A percentile compares a stretch with the other conserved stretches of the same genome.
Evolutionary conservation across 37 sponge, comb jelly and placozoan species (phyloP).

Genomic region (Aphrocallistes beatrix): DNA sequence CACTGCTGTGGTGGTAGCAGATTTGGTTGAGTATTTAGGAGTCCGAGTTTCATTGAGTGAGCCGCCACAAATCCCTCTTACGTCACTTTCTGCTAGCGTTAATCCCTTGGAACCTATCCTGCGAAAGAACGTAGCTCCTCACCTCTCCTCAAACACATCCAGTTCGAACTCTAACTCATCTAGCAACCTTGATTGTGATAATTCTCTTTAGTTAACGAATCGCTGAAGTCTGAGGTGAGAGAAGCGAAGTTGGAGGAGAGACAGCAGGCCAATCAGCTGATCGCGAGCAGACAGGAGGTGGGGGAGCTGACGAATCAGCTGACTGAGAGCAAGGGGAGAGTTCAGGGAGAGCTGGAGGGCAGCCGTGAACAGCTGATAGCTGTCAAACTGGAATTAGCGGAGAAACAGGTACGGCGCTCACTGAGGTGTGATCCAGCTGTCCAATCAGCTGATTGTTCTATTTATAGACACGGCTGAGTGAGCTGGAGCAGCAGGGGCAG

Average conservation of each 20-base stretch:
- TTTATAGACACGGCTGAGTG: background rate
- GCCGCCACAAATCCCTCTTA: no score
- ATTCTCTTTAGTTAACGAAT: background rate
- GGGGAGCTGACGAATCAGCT: background rate
- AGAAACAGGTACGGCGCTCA: background rate
- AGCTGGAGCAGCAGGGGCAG: background rate
- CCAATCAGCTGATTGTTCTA: background rate
- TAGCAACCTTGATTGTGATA: no score
- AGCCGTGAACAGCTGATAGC: background rate
- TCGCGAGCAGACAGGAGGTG: no score
- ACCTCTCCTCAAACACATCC: no score
- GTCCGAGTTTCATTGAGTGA: no score
- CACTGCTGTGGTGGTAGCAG: no score
- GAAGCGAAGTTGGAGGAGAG: background rate
- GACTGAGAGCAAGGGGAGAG: no score
- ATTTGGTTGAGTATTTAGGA: background rate
- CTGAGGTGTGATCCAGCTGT: background rate
- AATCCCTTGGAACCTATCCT: no score
- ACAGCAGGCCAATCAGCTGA: background rate
- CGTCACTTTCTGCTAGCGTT: no score
- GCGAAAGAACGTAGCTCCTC: no score
- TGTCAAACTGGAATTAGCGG: background rate
- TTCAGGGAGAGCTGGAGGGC: no score
- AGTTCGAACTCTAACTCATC: no score
- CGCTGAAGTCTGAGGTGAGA: background rate